Evolutionary conservation across 2,888 invertebrate genomes (phyloP).

Genomic region (Troilus luridus): DNA sequence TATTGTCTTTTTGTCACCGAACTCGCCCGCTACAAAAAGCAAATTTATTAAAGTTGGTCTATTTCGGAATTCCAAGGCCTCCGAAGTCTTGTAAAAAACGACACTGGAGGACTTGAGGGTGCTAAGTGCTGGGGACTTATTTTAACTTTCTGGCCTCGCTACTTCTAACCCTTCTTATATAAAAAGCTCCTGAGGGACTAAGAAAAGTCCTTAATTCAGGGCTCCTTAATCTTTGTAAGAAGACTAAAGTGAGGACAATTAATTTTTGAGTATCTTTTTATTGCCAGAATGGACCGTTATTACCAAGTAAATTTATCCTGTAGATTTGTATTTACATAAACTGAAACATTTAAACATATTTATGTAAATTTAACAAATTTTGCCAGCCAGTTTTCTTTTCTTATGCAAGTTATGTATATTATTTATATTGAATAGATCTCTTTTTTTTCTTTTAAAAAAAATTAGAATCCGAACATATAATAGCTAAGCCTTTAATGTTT

Average conservation of each 20-base stretch:
- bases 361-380: too few species aligned
- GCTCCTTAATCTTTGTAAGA: background rate
- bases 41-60: slow-evolving; percentile 22
- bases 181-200: slow-evolving; percentile 17
- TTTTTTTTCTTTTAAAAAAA: too few species aligned
- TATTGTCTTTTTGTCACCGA: background rate
- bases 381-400: too few species aligned
- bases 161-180: background rate
- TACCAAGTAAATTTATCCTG: background rate
- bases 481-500: too few species aligned
- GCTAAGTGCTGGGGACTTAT: slow-evolving; percentile 18
- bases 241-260: background rate
- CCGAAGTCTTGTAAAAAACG: background rate
- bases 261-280: background rate
- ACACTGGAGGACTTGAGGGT: background rate
- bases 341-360: too few species aligned
- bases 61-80: slow-evolving; percentile 26
- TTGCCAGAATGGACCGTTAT: background rate
- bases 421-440: too few species aligned
- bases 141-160: background rate
- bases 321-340: background rate
- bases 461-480: too few species aligned
- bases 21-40: background rate
- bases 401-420: too few species aligned
- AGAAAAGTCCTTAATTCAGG: background rate